phyloP scores from a whole-genome alignment of 2,888 invertebrate species.

The Syritta pipiens region DNA sequence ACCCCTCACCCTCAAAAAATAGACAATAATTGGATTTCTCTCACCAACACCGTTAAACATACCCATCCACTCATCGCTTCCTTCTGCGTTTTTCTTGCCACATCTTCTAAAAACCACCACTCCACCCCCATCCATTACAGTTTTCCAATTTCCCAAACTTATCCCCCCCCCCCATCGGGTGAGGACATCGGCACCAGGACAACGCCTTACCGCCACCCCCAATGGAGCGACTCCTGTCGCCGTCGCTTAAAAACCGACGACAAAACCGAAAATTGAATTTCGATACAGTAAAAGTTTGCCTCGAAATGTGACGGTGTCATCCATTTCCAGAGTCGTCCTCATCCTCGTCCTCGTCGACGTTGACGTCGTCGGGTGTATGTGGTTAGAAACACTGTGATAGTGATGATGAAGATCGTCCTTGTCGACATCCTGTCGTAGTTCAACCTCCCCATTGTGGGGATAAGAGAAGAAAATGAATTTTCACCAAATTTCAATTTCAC shows the following conservation, averaged over 20 bases:
- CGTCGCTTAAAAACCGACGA: slow-evolving; percentile 39
- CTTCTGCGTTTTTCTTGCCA: slow-evolving; percentile 15
- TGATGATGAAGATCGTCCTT: slow-evolving; percentile 43
- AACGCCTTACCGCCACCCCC: background rate
- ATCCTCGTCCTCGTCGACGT: too few relatives aligned
- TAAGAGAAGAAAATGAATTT: slow-evolving; percentile 62
- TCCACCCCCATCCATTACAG: slow-evolving; percentile 59
- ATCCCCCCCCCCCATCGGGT: slow-evolving; percentile 18
- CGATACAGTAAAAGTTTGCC: slow-evolving; percentile 66
- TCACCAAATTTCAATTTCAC: slow-evolving; percentile 68
- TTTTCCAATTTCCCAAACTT: slow-evolving; percentile 63
- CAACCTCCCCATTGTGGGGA: background rate
- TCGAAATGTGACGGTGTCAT: slow-evolving; percentile 63
- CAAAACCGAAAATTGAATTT: slow-evolving; percentile 67
- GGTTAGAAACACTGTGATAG: slow-evolving; percentile 36
- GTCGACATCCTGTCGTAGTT: background rate
- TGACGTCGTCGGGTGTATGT: slow-evolving; percentile 9
- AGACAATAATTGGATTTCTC: slow-evolving; percentile 63
- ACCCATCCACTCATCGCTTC: background rate
- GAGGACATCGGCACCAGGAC: slow-evolving; percentile 21
- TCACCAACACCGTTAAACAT: slow-evolving; percentile 46
- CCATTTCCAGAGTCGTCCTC: slow-evolving; percentile 20
- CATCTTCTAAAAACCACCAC: slow-evolving; percentile 34
- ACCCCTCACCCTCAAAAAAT: background rate
- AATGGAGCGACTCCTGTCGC: background rate